phyloP scores from a whole-genome alignment of 2,797 vertebrate species.

The Enteromius afrohamiltoni region DNA sequence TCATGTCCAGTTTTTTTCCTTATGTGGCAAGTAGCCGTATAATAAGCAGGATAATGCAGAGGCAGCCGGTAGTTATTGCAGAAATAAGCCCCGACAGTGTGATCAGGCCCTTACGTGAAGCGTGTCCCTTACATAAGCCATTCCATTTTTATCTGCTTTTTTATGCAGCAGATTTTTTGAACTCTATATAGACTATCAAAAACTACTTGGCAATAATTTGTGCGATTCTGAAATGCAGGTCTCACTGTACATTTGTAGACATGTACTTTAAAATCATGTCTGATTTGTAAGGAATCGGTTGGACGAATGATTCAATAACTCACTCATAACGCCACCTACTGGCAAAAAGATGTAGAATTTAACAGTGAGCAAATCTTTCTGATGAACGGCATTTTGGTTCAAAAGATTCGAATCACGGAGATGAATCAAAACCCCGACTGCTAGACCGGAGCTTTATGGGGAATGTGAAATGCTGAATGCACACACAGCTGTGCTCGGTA shows the following conservation, averaged over 20 bases:
- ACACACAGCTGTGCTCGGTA: constrained; percentile 3
- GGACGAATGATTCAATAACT: not conserved
- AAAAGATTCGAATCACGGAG: not conserved
- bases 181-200: no score
- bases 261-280: not conserved
- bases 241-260: not conserved
- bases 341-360: not conserved
- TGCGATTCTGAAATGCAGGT: not conserved
- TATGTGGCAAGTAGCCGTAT: no score
- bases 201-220: no score
- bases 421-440: not conserved
- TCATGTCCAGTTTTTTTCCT: no score
- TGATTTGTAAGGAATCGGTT: not conserved
- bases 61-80: no score
- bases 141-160: not conserved
- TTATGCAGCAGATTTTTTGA: not conserved
- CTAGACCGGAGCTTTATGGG: not conserved
- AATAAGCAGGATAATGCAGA: no score
- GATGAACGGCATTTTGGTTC: not conserved
- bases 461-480: not conserved
- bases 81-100: no score
- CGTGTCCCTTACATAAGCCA: no score
- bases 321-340: not conserved
- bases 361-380: not conserved
- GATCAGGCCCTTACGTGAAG: no score